Percentiles rank a stretch among this genome's conserved stretches.
Conservation (phyloP, 2,113 vertebrate genomes). For the Actenoides lindsayi region DNA sequence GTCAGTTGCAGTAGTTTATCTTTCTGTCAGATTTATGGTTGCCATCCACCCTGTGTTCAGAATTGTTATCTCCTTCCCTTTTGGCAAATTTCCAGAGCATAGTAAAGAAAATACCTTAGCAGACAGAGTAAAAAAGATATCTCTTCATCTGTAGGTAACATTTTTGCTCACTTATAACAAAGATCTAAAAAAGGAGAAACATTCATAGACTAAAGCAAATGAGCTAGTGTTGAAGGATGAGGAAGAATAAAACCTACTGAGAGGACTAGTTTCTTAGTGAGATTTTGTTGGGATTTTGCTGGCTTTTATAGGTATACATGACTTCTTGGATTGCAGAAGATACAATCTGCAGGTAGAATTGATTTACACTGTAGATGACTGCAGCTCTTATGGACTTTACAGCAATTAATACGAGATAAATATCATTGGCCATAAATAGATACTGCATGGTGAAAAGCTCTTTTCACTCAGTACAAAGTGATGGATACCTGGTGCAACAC, state of each 20-base stretch:
- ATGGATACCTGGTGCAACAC: background rate
- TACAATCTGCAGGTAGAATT: background rate
- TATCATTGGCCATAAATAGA: background rate
- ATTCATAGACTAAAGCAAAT: background rate
- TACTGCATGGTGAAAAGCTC: background rate
- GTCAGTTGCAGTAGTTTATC: background rate
- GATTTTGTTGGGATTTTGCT: background rate
- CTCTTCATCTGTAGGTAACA: background rate
- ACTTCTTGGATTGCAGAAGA: background rate
- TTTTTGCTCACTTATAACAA: conserved; percentile 14
- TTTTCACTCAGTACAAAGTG: background rate
- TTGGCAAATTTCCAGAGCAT: conserved; percentile 22
- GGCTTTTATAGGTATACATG: background rate
- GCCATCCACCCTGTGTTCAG: background rate
- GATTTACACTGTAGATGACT: background rate
- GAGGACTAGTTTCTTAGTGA: background rate
- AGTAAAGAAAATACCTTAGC: background rate
- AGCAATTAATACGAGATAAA: background rate
- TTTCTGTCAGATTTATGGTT: background rate
- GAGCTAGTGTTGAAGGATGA: background rate
- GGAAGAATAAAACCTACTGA: background rate
- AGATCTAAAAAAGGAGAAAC: background rate
- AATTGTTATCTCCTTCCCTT: conserved; percentile 39
- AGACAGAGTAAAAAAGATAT: background rate
- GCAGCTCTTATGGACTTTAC: background rate